phyloP scores from a whole-genome alignment of 2,797 vertebrate genomes.

The Scyliorhinus canicula region DNA sequence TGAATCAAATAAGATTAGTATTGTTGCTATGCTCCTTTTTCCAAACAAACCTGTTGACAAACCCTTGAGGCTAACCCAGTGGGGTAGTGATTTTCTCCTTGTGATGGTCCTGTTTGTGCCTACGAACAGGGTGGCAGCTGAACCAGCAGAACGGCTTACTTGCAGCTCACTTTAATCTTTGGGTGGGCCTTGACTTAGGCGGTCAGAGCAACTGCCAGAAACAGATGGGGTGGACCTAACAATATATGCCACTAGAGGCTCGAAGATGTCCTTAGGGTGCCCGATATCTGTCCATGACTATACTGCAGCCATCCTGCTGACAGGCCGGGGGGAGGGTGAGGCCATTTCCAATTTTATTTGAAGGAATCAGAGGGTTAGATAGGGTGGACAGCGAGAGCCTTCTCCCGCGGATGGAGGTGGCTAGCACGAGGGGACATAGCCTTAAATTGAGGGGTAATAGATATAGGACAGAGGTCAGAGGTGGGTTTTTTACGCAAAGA shows the following conservation, averaged over 20 bases:
- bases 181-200: neutral
- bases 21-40: neutral
- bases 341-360: neutral
- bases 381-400: too few species aligned
- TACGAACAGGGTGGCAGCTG: neutral
- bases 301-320: neutral
- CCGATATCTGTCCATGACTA: neutral
- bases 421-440: too few species aligned
- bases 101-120: too few species aligned
- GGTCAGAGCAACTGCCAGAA: neutral
- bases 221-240: neutral
- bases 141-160: neutral
- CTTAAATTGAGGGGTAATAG: too few species aligned
- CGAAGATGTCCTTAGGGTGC: neutral
- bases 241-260: neutral
- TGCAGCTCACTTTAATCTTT: neutral
- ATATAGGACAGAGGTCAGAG: too few species aligned
- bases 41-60: neutral
- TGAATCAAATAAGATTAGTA: neutral
- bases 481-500: too few species aligned
- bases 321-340: too few species aligned
- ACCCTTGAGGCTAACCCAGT: neutral
- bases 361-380: too few species aligned
- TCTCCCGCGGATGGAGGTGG: too few species aligned
- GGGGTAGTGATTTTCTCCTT: neutral